Conservation (phyloP, 2,888 invertebrate genomes). For the Petrolisthes cinctipes region DNA sequence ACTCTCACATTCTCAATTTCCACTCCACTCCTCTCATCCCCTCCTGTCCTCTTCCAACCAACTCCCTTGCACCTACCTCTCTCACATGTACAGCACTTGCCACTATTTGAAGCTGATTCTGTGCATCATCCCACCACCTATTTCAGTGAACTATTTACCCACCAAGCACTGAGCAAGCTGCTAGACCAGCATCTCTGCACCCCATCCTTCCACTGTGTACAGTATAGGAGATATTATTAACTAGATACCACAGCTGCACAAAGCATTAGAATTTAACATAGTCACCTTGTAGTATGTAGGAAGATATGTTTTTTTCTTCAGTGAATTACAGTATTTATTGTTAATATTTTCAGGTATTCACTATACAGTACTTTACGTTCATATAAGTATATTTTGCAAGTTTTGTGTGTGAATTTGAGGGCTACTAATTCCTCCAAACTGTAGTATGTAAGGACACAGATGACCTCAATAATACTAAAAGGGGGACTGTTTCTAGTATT, state of each 20-base stretch:
- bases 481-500: no score
- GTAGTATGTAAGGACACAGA: no score
- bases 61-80: background rate
- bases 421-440: no score
- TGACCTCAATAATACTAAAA: no score
- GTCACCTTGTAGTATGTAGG: background rate
- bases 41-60: background rate
- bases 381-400: no score
- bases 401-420: no score
- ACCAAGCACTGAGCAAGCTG: background rate
- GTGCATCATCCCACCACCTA: background rate
- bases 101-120: background rate
- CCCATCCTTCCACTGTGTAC: background rate
- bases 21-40: no score
- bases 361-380: no score
- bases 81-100: background rate
- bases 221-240: background rate
- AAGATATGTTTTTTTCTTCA: background rate
- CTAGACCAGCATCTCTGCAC: background rate
- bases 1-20: background rate
- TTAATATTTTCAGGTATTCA: no score
- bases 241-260: constrained; percentile 2
- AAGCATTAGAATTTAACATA: background rate
- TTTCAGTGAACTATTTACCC: background rate
- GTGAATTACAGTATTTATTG: no score